These are phyloP conservation scores for Melanotus villosus DNA, from an alignment of 2,888 invertebrate genomes.

Conservation along the genomic window DNA sequence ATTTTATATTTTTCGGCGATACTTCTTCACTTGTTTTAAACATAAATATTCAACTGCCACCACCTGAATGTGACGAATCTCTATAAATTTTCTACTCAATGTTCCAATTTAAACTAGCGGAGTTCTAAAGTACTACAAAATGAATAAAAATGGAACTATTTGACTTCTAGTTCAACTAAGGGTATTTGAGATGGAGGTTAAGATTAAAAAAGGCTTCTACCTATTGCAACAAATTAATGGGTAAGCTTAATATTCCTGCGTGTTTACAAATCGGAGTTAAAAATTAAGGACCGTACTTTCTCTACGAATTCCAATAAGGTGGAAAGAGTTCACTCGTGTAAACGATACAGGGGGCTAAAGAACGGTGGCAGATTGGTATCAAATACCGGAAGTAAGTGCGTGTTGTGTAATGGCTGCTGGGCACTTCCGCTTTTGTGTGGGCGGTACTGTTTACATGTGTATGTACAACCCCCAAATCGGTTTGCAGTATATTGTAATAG, in stretches of 20 bases:
- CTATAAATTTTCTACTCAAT: no score
- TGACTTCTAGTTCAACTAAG: not conserved
- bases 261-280: slow-evolving; percentile 17
- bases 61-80: no score
- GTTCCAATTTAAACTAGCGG: no score
- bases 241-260: slow-evolving; percentile 20
- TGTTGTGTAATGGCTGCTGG: slow-evolving; percentile 52
- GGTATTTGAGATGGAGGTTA: slow-evolving; percentile 2
- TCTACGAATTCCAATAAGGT: not conserved
- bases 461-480: slow-evolving; percentile 49
- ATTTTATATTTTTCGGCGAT: no score
- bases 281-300: not conserved
- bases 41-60: no score
- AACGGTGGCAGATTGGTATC: slow-evolving; percentile 8
- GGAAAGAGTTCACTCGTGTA: not conserved
- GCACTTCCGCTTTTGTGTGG: slow-evolving; percentile 52
- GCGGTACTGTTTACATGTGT: slow-evolving; percentile 56
- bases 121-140: no score
- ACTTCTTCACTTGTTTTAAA: no score
- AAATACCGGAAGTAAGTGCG: slow-evolving; percentile 39
- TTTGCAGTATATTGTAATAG: slow-evolving; percentile 50
- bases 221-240: slow-evolving; percentile 23
- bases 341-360: not conserved
- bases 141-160: no score
- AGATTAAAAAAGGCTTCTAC: not conserved